Evolutionary conservation across 2,113 vertebrate genomes (phyloP).

Genomic region (Triplophysa siluroides): DNA sequence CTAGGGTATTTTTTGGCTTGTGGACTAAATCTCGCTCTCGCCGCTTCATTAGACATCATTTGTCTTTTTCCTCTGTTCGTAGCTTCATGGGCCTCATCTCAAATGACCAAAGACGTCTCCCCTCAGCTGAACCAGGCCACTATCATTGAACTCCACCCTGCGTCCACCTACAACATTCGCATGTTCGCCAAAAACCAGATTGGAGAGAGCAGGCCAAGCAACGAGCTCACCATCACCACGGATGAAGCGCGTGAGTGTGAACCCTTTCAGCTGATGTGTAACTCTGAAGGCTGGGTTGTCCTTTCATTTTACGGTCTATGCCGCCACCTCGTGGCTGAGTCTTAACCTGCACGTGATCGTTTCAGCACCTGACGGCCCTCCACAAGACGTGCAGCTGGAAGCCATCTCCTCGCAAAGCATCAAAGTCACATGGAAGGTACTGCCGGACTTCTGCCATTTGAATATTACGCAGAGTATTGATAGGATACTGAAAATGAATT

Average conservation of each 20-base stretch:
- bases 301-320: constrained; percentile 49
- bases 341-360: constrained; percentile 49
- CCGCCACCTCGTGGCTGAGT: constrained; percentile 63
- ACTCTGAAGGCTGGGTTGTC: background rate
- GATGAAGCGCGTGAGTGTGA: constrained; percentile 89
- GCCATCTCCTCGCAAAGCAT: constrained; percentile 97
- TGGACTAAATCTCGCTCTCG: too few species aligned
- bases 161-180: constrained; percentile 98
- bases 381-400: constrained; percentile 93
- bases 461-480: background rate
- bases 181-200: constrained; percentile 99
- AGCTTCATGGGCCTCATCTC: constrained; percentile 97
- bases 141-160: constrained; percentile 98
- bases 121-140: constrained; percentile 98
- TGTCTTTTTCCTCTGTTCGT: constrained; percentile 48
- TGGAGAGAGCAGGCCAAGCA: constrained; percentile 97
- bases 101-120: constrained; percentile 98
- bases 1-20: too few species aligned
- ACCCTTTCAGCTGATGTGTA: background rate
- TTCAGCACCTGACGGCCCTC: constrained; percentile 93
- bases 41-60: background rate
- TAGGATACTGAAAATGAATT: background rate
- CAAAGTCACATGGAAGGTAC: constrained; percentile 98
- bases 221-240: constrained; percentile 97
- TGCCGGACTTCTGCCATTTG: background rate